Evolutionary conservation across 92 coral and sea anemone genomes (phyloP), one percentile per base, ranked within the genome.

Genomic region (Zoanthus sansibaricus): DNA sequence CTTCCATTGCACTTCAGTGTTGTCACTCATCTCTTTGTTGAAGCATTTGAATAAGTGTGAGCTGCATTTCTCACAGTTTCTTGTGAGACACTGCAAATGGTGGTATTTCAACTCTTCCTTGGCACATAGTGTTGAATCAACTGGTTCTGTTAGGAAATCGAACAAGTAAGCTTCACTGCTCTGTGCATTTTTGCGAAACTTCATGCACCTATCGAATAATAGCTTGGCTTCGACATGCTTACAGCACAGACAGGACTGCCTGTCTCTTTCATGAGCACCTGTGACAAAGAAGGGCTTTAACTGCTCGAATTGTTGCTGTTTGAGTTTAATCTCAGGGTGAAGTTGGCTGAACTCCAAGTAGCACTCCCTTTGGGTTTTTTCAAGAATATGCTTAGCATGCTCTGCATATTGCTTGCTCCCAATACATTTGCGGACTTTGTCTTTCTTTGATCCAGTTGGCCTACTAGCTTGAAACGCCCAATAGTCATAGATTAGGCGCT

Each of bases 281-380:
- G 42, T 75, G 9, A 92, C 92, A 48, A 86, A 90, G 74, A 90
- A 87, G 2, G 93, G 91, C 79, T 80, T 87, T 18, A 86, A 74
- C 17, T 87, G 45, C 66, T 90, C 93, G 87, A 90, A 90, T 64
- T 30, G 67, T 61, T 88, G 33, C n/a, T 90, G 93, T 44, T 87
- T 87, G 0, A 91, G 45, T 72, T 76, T 82, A 11, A 91, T 54
- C 4, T 91, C 88, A 8, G 93, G 93, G 44, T 92, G 83, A 13
- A 75, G 44, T 14, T 17, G 14, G 67, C 82, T 64, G 44, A 92
- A 92, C 42, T 89, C 94, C 5, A 13, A 5, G 16, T 45, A 92
- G 31, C 85, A 76, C 64, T 89, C 94, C 9, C 87, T 84, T 47
- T 91, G 89, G 17, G 94, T 91, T 86, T 88, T 91, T 69, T 91